These are phyloP conservation scores for Tragelaphus scriptus DNA, from an alignment of 2,113 vertebrate species.

Conservation along the genomic window DNA sequence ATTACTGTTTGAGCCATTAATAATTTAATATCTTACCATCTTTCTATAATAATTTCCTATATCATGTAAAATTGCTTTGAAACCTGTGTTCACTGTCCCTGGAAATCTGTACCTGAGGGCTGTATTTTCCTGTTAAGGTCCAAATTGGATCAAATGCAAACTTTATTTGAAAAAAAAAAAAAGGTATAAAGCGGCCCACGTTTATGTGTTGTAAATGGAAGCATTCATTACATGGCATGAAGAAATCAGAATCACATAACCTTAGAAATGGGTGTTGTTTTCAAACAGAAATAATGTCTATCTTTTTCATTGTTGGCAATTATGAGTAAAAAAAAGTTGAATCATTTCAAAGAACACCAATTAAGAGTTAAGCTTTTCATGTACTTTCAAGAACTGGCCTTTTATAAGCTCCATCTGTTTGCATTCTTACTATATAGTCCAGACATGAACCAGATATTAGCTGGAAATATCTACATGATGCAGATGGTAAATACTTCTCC, in stretches of 20 bases:
- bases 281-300: not conserved
- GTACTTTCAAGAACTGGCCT: not conserved
- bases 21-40: not conserved
- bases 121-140: not conserved
- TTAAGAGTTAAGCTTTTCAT: not conserved
- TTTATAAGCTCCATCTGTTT: conserved; percentile 15
- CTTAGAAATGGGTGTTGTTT: not conserved
- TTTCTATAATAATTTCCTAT: not conserved
- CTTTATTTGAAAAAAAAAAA: conserved; percentile 5
- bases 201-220: not conserved
- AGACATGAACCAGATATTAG: conserved; percentile 27
- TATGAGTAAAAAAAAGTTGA: conserved; percentile 25
- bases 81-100: not conserved
- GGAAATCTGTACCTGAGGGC: not conserved
- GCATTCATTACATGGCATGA: not conserved
- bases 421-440: not conserved
- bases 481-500: conserved; percentile 2
- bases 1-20: not conserved
- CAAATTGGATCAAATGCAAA: not conserved
- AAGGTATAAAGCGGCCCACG: not conserved
- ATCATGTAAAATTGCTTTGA: not conserved
- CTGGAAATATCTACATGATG: conserved; percentile 21
- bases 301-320: conserved; percentile 11
- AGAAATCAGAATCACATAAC: not conserved
- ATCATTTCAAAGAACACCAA: not conserved